Percentiles rank a stretch among this genome's conserved stretches.
phyloP scores from a whole-genome alignment of 2,888 invertebrate species.

The Apodemia zela region DNA sequence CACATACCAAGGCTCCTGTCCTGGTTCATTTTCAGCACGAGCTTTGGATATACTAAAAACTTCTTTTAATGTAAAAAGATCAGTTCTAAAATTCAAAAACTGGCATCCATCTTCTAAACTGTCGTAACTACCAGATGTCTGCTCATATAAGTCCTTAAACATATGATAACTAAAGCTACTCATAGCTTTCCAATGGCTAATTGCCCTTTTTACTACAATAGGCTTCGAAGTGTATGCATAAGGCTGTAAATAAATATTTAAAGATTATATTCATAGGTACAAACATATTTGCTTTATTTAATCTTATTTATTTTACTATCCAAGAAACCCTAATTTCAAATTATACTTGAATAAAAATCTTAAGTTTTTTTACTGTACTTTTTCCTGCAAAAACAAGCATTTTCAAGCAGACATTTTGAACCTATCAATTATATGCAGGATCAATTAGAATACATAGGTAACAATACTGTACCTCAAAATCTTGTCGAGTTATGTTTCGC shows the following conservation, averaged over 20 bases:
- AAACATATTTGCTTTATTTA: too few species aligned
- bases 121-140: slow-evolving; percentile 85
- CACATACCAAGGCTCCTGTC: slow-evolving; percentile 91
- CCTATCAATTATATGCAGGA: too few species aligned
- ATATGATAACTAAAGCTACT: slow-evolving; percentile 83
- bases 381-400: too few species aligned
- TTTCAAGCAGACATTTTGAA: too few species aligned
- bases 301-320: too few species aligned
- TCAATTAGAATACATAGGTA: not conserved
- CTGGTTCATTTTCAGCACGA: slow-evolving; percentile 81
- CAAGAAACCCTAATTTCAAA: too few species aligned
- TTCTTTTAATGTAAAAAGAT: slow-evolving; percentile 87
- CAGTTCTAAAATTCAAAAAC: slow-evolving; percentile 92
- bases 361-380: too few species aligned
- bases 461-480: slow-evolving; percentile 76
- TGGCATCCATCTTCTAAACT: slow-evolving; percentile 90
- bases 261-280: too few species aligned
- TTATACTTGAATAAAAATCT: too few species aligned
- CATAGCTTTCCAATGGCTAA: slow-evolving; percentile 88
- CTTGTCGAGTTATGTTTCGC: slow-evolving; percentile 83
- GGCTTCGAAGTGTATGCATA: slow-evolving; percentile 91
- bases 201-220: slow-evolving; percentile 88
- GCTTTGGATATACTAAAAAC: slow-evolving; percentile 87
- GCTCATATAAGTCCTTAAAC: slow-evolving; percentile 85
- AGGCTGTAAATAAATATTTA: slow-evolving; percentile 46